A percentile compares a stretch with the other conserved stretches of the same genome.
Conservation (phyloP, 2,797 vertebrate species). For the Urocyon cinereoargenteus region DNA sequence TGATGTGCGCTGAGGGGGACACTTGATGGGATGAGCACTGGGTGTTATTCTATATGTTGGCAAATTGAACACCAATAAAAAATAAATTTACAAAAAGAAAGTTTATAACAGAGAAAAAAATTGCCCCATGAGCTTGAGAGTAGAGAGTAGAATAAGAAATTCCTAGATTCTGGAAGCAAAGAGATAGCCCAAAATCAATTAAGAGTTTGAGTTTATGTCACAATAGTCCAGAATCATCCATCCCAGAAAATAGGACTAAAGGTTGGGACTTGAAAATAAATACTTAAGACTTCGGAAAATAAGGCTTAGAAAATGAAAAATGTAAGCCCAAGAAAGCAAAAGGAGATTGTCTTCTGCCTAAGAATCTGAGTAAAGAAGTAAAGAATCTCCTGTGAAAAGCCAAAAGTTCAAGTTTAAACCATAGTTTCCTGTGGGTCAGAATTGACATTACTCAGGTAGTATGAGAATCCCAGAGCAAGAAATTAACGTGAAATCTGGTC, state of each 20-base stretch:
- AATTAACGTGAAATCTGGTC: neutral
- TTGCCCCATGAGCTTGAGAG: neutral
- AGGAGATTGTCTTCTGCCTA: neutral
- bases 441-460: neutral
- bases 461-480: neutral
- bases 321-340: neutral
- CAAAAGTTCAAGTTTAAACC: neutral
- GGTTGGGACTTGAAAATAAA: neutral
- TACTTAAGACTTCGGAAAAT: accelerated
- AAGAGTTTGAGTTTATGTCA: neutral
- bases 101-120: too few relatives aligned
- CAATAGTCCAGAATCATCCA: neutral
- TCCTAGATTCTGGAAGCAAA: neutral
- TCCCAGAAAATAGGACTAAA: neutral
- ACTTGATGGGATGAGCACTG: too few relatives aligned
- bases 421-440: neutral
- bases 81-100: too few relatives aligned
- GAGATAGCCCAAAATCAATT: neutral
- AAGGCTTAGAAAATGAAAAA: neutral
- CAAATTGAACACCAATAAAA: too few relatives aligned
- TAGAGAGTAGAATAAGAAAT: neutral
- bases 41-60: too few relatives aligned
- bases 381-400: neutral
- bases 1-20: too few relatives aligned
- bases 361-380: neutral